Evolutionary conservation across 2,888 invertebrate species (phyloP).

Genomic region (Buathra laborator): DNA sequence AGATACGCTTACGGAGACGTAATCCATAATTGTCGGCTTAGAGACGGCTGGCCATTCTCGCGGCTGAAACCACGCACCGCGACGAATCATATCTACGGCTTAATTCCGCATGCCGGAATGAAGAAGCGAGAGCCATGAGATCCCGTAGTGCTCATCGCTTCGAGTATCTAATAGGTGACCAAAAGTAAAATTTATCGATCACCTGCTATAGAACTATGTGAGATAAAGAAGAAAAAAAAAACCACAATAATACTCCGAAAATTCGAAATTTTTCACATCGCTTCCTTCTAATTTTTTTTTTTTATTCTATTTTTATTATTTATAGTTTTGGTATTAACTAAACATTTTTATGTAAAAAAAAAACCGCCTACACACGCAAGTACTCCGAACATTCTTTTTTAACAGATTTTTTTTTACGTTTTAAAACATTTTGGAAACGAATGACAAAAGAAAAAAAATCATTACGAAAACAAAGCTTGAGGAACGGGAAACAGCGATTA

Average conservation of each 20-base stretch:
- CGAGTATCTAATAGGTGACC: constrained; percentile 9
- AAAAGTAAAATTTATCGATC: constrained; percentile 50
- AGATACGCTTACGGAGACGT: constrained; percentile 36
- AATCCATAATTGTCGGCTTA: constrained; percentile 71
- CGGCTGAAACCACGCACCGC: constrained; percentile 65
- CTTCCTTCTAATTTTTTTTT: too few species aligned
- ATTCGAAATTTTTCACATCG: background rate
- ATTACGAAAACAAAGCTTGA: too few species aligned
- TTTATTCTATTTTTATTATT: too few species aligned
- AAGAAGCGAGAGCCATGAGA: constrained; percentile 38
- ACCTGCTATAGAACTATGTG: constrained; percentile 13
- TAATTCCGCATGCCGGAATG: constrained; percentile 68
- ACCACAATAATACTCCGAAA: background rate
- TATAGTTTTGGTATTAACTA: too few species aligned
- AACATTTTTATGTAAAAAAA: too few species aligned
- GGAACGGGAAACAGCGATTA: background rate
- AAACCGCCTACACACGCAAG: too few species aligned
- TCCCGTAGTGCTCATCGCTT: background rate
- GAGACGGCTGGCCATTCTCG: constrained; percentile 52
- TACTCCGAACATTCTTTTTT: too few species aligned
- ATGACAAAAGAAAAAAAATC: too few species aligned
- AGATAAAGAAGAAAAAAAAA: constrained; percentile 5
- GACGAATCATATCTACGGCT: constrained; percentile 70
- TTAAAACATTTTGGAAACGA: too few species aligned
- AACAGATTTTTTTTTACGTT: too few species aligned